phyloP scores from a whole-genome alignment of 2,113 vertebrate species.

The Dasypus novemcinctus region DNA sequence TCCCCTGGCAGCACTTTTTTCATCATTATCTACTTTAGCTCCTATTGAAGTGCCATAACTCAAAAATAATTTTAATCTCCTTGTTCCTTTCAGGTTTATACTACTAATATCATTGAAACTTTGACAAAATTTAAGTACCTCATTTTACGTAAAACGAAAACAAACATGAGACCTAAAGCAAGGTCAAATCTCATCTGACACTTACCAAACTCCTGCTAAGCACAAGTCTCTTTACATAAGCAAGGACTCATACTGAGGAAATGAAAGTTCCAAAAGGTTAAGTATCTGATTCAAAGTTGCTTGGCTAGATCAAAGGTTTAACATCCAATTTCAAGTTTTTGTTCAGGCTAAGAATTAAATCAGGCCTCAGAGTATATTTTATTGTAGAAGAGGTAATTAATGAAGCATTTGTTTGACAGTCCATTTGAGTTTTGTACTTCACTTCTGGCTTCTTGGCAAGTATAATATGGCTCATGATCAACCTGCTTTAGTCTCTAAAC shows the following conservation, averaged over 20 bases:
- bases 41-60: background rate
- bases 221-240: background rate
- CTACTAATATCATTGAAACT: background rate
- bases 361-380: background rate
- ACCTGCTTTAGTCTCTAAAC: background rate
- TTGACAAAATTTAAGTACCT: constrained; percentile 8
- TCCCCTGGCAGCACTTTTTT: background rate
- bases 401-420: background rate
- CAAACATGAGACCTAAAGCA: background rate
- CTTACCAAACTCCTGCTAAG: background rate
- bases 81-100: background rate
- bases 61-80: constrained; percentile 17
- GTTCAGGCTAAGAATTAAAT: background rate
- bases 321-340: background rate
- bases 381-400: background rate
- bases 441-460: background rate
- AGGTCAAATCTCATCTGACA: constrained; percentile 1
- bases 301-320: background rate
- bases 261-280: background rate
- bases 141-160: constrained; percentile 4
- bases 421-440: constrained; percentile 14
- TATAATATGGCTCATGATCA: background rate
- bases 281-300: background rate
- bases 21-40: constrained; percentile 20
- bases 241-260: background rate